Percentiles rank a stretch among this genome's conserved stretches.
These are phyloP conservation scores for Parambassis ranga DNA, from an alignment of 2,797 vertebrate species.

Conservation along the genomic window DNA sequence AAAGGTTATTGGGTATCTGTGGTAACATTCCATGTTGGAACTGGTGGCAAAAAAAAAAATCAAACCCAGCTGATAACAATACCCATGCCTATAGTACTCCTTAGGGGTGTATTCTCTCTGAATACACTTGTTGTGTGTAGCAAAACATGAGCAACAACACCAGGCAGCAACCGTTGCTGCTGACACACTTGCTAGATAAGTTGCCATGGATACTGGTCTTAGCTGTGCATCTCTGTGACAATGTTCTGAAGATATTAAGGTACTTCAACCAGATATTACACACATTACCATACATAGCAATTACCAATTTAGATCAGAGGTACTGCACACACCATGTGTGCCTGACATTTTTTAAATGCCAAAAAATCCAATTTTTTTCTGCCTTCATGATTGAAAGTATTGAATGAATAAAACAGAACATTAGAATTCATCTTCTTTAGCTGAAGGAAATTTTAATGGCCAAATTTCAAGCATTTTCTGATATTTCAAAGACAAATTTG, in stretches of 20 bases:
- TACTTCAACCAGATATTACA: too few species aligned
- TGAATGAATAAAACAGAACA: neutral
- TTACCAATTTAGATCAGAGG: too few species aligned
- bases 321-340: too few species aligned
- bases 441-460: neutral
- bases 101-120: neutral
- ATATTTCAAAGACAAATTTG: neutral
- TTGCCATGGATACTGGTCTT: conserved; percentile 12
- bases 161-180: neutral
- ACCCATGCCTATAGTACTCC: neutral
- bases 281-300: too few species aligned
- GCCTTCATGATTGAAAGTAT: too few species aligned
- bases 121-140: neutral
- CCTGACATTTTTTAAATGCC: too few species aligned
- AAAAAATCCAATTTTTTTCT: too few species aligned
- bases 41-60: too few species aligned
- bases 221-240: neutral
- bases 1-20: too few species aligned
- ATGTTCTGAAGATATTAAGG: too few species aligned
- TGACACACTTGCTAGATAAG: neutral
- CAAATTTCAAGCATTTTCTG: neutral
- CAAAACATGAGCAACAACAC: neutral
- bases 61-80: conserved; percentile 7
- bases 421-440: neutral
- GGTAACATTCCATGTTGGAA: too few species aligned